A percentile compares a stretch with the other conserved stretches of the same genome.
Evolutionary conservation across 2,888 invertebrate genomes (phyloP).

Genomic region (Hirtodrosophila alboralis): DNA sequence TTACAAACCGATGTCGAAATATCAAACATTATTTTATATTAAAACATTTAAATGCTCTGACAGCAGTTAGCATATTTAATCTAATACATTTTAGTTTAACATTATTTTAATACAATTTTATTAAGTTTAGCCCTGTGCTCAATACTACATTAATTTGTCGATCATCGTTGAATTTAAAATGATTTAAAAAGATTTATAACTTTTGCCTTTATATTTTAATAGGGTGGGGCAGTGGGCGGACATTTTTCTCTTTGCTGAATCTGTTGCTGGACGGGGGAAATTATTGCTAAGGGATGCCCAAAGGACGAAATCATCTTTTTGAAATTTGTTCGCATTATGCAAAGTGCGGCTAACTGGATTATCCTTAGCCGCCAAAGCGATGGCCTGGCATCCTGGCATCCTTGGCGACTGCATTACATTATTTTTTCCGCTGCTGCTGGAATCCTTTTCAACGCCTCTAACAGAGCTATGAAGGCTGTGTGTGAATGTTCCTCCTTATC

Average conservation of each 20-base stretch:
- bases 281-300: constrained; percentile 36
- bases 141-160: no score
- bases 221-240: constrained; percentile 4
- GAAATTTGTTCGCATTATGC: constrained; percentile 63
- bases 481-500: no score
- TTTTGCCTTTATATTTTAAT: no score
- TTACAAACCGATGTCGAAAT: no score
- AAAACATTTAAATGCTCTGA: no score
- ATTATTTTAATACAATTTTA: no score
- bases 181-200: no score
- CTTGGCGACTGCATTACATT: constrained; percentile 24
- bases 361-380: constrained; percentile 22
- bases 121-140: no score
- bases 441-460: constrained; percentile 14
- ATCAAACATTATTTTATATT: no score
- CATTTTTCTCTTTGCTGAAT: constrained; percentile 60
- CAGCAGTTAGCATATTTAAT: no score
- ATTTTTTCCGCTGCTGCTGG: not conserved
- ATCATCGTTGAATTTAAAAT: no score
- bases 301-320: constrained; percentile 26
- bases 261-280: constrained; percentile 52
- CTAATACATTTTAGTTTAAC: no score
- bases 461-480: not conserved
- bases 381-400: not conserved
- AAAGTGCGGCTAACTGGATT: constrained; percentile 65